Conservation (phyloP, 2,113 vertebrate genomes). For the Cervus canadensis region DNA sequence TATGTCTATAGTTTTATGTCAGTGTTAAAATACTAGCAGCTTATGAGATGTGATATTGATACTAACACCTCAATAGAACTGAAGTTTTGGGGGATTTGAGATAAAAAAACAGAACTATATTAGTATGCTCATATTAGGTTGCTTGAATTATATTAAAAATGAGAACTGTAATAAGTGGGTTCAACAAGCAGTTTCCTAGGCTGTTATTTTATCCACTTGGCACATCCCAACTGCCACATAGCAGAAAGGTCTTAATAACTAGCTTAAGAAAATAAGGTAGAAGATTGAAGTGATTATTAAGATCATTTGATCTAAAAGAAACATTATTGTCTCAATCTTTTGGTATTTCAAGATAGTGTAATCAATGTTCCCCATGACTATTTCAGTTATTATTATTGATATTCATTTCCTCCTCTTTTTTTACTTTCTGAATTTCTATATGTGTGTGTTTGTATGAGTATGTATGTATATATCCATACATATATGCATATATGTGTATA, state of each 20-base stretch:
- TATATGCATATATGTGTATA: rapidly evolving
- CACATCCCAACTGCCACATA: not conserved
- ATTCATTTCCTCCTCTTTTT: not conserved
- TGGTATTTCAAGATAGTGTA: not conserved
- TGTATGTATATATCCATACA: not conserved
- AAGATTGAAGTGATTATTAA: not conserved
- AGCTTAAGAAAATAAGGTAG: not conserved
- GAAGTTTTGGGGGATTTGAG: not conserved
- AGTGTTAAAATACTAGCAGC: not conserved
- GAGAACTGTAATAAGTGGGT: not conserved
- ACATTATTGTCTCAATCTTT: not conserved
- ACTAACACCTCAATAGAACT: not conserved
- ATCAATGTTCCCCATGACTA: not conserved
- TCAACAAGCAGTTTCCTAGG: not conserved
- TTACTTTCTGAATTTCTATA: not conserved
- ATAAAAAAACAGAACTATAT: not conserved
- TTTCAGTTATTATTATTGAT: not conserved
- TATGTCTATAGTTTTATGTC: not conserved
- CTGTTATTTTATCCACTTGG: not conserved
- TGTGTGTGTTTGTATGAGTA: not conserved
- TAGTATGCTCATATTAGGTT: not conserved
- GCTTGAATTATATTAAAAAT: not conserved
- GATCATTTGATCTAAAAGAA: not conserved
- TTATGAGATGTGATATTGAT: not conserved
- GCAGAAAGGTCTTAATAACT: not conserved